A percentile compares a stretch with the other conserved stretches of the same genome.
Evolutionary conservation across 2,888 invertebrate genomes (phyloP).

Genomic region (Ferdinandea cuprea): DNA sequence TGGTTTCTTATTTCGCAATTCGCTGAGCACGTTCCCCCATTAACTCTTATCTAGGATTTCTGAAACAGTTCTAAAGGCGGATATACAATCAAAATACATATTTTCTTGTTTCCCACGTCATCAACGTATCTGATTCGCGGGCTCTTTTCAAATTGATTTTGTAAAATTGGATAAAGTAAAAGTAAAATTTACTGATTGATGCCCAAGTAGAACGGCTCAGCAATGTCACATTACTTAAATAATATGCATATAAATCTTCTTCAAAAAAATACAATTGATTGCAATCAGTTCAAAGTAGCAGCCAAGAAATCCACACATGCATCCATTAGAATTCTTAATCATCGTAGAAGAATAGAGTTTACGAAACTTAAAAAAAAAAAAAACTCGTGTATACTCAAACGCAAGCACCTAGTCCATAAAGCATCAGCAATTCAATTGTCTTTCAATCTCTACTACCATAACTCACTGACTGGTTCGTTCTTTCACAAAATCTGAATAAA

Average conservation of each 20-base stretch:
- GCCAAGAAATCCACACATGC: not conserved
- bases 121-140: too few species aligned
- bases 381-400: conserved; percentile 14
- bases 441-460: conserved; percentile 35
- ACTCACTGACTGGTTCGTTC: conserved; percentile 16
- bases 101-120: too few species aligned
- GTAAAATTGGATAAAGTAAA: too few species aligned
- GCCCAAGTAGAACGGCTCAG: too few species aligned
- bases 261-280: not conserved
- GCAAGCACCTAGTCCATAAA: not conserved
- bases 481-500: conserved; percentile 53
- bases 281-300: conserved; percentile 7
- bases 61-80: too few species aligned
- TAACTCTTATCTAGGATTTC: too few species aligned
- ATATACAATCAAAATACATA: too few species aligned
- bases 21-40: too few species aligned
- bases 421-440: conserved; percentile 22
- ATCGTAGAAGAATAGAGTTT: not conserved
- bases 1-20: too few species aligned
- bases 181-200: too few species aligned
- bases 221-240: too few species aligned
- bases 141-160: too few species aligned
- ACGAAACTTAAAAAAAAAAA: conserved; percentile 4
- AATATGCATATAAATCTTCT: not conserved
- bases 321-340: not conserved